These are phyloP conservation scores for Cyphomyrus plagiostoma DNA, from an alignment of 2,113 vertebrate genomes.

Conservation along the genomic window DNA sequence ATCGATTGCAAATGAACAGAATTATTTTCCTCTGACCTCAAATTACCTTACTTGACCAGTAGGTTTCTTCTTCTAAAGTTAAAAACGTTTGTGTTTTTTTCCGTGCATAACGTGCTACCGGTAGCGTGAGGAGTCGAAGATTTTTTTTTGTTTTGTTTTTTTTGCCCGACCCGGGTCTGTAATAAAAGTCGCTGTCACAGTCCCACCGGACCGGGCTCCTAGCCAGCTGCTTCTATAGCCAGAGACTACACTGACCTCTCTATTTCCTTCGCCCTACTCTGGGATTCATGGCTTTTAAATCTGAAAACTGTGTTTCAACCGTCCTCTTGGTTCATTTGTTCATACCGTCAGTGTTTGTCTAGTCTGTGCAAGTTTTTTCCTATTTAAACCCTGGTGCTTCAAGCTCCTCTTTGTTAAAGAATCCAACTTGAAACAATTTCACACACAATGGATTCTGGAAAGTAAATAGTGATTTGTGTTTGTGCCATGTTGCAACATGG, in stretches of 20 bases:
- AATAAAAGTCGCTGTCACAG: not conserved
- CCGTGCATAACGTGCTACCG: not conserved
- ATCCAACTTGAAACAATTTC: not conserved
- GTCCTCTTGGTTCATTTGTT: not conserved
- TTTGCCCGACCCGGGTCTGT: not conserved
- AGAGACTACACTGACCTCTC: constrained; percentile 12
- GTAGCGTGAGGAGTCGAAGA: not conserved
- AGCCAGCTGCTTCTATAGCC: not conserved
- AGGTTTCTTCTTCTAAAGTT: not conserved
- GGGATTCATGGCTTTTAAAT: not conserved
- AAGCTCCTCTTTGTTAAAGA: not conserved
- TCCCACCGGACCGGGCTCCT: not conserved
- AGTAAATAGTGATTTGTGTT: not conserved
- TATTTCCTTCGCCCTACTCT: not conserved
- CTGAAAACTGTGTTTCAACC: not conserved
- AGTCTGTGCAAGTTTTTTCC: not conserved
- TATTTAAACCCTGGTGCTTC: not conserved
- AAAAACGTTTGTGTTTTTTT: not conserved
- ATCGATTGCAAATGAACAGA: not conserved
- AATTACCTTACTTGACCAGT: not conserved
- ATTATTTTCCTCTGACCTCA: not conserved
- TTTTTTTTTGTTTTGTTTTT: not conserved
- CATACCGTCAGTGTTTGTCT: not conserved
- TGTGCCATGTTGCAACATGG: not conserved
- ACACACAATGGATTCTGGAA: not conserved